Percentiles rank a stretch among this genome's conserved stretches.
Evolutionary conservation across 2,888 invertebrate species (phyloP).

Genomic region (Homarus gammarus): DNA sequence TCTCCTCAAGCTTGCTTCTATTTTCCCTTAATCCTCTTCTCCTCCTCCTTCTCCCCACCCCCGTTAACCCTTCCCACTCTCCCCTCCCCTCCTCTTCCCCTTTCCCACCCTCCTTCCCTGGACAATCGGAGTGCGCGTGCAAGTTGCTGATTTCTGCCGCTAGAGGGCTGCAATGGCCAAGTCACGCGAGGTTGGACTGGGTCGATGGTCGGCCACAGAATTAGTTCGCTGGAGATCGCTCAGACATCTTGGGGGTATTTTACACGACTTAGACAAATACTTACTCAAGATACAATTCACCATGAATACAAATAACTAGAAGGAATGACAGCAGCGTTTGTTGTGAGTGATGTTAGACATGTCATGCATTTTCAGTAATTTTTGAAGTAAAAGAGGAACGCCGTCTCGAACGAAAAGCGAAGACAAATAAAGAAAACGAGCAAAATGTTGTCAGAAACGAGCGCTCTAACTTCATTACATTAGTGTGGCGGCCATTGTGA

Average conservation of each 20-base stretch:
- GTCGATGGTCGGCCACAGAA: conserved; percentile 27
- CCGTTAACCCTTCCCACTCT: no score
- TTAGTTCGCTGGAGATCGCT: conserved; percentile 24
- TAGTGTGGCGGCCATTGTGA: conserved; percentile 49
- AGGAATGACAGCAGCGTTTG: neutral
- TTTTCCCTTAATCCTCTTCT: no score
- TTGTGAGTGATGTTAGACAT: no score
- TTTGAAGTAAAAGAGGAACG: no score
- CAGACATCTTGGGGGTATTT: neutral
- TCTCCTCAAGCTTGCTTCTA: no score
- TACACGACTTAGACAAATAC: neutral
- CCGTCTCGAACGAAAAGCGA: no score
- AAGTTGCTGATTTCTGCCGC: conserved; percentile 51
- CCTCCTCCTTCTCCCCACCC: no score
- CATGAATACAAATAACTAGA: neutral
- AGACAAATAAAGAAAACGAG: no score
- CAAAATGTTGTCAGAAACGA: conserved; percentile 31
- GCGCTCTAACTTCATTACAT: conserved; percentile 53
- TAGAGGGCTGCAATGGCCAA: conserved; percentile 53
- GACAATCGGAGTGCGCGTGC: conserved; percentile 29
- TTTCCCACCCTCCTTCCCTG: neutral
- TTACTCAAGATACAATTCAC: neutral
- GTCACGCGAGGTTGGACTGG: conserved; percentile 42
- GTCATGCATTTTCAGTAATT: no score
- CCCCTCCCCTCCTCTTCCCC: no score